Conservation (phyloP, 2,113 vertebrate genomes). For the Phalacrocorax carbo region DNA sequence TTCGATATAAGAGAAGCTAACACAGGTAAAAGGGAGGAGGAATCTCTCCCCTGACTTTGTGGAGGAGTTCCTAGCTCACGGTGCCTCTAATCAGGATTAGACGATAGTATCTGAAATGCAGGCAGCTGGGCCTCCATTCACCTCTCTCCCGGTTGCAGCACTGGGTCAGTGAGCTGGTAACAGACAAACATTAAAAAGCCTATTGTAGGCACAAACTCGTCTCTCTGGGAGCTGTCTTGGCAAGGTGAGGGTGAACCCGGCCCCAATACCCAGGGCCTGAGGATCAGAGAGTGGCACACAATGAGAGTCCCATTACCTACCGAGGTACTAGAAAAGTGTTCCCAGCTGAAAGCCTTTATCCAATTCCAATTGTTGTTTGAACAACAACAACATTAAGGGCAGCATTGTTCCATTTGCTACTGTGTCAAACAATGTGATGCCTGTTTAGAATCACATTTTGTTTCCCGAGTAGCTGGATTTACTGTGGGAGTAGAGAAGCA, state of each 20-base stretch:
- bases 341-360: constrained; percentile 77
- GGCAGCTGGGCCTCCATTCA: background rate
- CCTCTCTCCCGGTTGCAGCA: background rate
- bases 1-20: background rate
- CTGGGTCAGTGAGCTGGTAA: background rate
- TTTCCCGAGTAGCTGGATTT: constrained; percentile 49
- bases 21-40: background rate
- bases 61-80: background rate
- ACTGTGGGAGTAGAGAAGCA: constrained; percentile 58
- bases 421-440: constrained; percentile 68
- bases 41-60: background rate
- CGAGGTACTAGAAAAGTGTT: constrained; percentile 71
- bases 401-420: constrained; percentile 69
- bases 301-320: constrained; percentile 59
- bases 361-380: constrained; percentile 70
- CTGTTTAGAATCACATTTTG: constrained; percentile 57
- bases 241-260: background rate
- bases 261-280: background rate
- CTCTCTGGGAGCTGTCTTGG: background rate
- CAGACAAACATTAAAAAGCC: background rate
- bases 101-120: background rate
- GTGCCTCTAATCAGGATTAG: background rate
- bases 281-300: background rate
- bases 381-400: constrained; percentile 67
- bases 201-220: background rate